phyloP scores from a whole-genome alignment of 2,113 vertebrate genomes.

The Panurus biarmicus region DNA sequence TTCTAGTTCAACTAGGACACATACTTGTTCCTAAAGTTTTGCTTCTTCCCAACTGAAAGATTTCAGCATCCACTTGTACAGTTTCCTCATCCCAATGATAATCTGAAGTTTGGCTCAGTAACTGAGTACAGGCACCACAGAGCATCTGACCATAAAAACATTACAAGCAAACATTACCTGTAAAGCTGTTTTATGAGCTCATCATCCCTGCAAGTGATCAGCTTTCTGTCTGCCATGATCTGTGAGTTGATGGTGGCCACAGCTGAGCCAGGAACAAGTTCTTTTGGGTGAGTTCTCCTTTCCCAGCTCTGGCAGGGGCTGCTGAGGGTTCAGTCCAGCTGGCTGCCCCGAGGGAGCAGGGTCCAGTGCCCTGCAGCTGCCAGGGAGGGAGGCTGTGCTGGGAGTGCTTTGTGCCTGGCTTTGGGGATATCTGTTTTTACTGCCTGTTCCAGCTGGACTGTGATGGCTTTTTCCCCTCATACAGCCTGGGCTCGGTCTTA shows the following conservation, averaged over 20 bases:
- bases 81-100: background rate
- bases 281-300: background rate
- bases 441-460: background rate
- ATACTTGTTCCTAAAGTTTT: background rate
- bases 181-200: background rate
- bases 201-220: background rate
- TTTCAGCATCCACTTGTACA: background rate
- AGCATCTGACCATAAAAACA: background rate
- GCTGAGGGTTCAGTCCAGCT: background rate
- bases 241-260: background rate
- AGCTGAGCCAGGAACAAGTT: background rate
- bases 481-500: rapidly evolving
- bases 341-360: background rate
- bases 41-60: background rate
- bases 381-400: background rate
- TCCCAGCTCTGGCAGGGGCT: background rate
- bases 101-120: background rate
- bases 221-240: background rate
- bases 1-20: background rate
- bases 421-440: background rate
- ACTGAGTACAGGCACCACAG: background rate
- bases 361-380: background rate
- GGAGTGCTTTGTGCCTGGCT: background rate
- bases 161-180: background rate
- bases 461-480: background rate